Percentiles rank a stretch among this genome's conserved stretches.
phyloP scores from a whole-genome alignment of 2,797 vertebrate species.

The Antennarius maculatus region DNA sequence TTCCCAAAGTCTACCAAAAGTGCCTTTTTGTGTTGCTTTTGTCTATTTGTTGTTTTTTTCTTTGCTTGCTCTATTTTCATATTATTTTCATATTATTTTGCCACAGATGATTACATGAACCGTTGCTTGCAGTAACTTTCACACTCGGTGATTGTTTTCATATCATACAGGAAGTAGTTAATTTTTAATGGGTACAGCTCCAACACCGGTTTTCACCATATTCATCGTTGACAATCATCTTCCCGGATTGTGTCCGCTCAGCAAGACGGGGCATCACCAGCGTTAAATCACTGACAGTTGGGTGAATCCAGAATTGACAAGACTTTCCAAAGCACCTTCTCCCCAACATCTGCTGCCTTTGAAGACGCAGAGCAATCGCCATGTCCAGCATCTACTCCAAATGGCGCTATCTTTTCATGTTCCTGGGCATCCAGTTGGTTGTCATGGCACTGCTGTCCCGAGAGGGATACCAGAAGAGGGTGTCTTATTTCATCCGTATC shows the following conservation, averaged over 20 bases:
- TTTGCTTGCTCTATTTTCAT: constrained; percentile 14
- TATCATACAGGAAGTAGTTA: constrained; percentile 8
- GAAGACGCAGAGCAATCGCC: constrained; percentile 25
- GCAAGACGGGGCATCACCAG: not conserved
- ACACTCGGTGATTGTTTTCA: not conserved
- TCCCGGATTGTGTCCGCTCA: not conserved
- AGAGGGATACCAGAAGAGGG: constrained; percentile 81
- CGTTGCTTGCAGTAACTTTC: not conserved
- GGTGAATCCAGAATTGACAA: not conserved
- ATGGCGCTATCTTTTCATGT: constrained; percentile 83
- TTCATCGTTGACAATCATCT: constrained; percentile 27
- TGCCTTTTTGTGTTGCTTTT: constrained; percentile 62
- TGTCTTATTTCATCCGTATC: constrained; percentile 83
- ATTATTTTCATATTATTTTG: not conserved
- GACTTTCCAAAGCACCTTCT: constrained; percentile 11
- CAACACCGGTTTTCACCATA: constrained; percentile 10
- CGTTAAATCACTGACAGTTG: not conserved
- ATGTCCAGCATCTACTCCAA: constrained; percentile 80
- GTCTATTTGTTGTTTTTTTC: not conserved
- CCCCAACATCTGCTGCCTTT: not conserved
- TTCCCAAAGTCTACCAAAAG: constrained; percentile 50
- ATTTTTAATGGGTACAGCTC: not conserved
- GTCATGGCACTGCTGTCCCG: constrained; percentile 84
- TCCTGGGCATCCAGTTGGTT: constrained; percentile 85
- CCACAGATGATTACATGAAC: constrained; percentile 7